Percentiles rank a stretch among this genome's conserved stretches.
Conservation (phyloP, 2,113 vertebrate genomes). For the Ptilonorhynchus violaceus region DNA sequence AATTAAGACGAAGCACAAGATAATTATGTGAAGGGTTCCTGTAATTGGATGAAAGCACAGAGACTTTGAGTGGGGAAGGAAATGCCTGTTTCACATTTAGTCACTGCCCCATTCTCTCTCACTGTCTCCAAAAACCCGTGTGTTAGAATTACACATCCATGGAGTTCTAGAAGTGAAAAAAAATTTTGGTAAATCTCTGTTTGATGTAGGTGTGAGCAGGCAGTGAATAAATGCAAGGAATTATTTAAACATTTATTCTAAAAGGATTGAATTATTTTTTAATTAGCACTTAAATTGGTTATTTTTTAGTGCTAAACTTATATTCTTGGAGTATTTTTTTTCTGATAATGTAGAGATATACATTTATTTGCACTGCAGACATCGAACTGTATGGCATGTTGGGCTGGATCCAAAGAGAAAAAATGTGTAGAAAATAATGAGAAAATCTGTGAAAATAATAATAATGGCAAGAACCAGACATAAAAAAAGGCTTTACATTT, state of each 20-base stretch:
- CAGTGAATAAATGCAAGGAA: not conserved
- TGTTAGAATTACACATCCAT: not conserved
- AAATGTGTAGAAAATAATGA: not conserved
- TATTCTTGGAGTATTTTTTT: not conserved
- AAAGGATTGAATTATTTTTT: not conserved
- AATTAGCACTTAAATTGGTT: not conserved
- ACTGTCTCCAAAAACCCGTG: not conserved
- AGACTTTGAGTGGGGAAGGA: not conserved
- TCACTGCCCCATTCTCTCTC: not conserved
- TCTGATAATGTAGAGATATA: not conserved
- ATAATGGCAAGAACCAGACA: not conserved
- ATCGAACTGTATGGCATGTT: not conserved
- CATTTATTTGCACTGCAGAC: not conserved
- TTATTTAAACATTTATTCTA: not conserved
- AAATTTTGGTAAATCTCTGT: not conserved
- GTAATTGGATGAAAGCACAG: not conserved
- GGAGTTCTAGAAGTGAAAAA: not conserved
- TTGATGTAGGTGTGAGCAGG: not conserved
- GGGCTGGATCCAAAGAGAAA: not conserved
- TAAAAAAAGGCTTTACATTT: not conserved
- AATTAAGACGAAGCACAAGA: not conserved
- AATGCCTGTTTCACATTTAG: not conserved
- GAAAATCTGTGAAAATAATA: not conserved
- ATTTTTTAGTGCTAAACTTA: rapidly evolving
- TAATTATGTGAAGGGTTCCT: not conserved